phyloP scores from a whole-genome alignment of 2,113 vertebrate genomes.

The Centropus unirufus region DNA sequence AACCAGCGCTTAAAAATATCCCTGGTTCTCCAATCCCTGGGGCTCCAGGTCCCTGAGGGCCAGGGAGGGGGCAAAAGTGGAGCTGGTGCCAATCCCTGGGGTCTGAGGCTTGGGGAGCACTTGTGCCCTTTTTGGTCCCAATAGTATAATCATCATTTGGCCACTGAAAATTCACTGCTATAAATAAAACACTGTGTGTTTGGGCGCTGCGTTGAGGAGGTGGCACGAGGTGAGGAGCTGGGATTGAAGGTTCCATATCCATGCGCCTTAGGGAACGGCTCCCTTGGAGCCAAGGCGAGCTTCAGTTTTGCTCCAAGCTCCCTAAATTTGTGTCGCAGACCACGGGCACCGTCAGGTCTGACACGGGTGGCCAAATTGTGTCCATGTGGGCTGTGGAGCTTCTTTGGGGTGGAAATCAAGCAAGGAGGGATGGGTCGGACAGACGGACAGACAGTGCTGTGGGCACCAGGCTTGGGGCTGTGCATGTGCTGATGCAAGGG shows the following conservation, averaged over 20 bases:
- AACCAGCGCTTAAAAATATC: no score
- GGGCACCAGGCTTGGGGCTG: background rate
- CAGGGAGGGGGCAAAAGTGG: no score
- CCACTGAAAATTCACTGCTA: background rate
- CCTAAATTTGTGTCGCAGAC: rapidly evolving
- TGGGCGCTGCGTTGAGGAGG: background rate
- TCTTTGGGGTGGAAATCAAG: background rate
- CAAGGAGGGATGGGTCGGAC: background rate
- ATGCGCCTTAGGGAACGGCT: rapidly evolving
- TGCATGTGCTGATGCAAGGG: background rate
- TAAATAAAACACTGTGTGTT: background rate
- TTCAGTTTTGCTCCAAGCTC: background rate
- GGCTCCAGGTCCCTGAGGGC: no score
- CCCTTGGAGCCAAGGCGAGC: background rate
- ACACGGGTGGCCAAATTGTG: background rate
- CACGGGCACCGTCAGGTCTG: rapidly evolving
- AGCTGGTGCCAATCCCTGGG: no score
- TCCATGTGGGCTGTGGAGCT: background rate
- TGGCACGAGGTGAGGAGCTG: background rate
- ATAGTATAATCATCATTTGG: background rate
- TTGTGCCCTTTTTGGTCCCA: no score
- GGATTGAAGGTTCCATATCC: background rate
- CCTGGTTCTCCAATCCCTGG: no score
- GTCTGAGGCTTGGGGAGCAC: no score
- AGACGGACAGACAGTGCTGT: rapidly evolving